Conservation (phyloP, 1,140 invertebrate species). For the Homalodisca vitripennis region DNA sequence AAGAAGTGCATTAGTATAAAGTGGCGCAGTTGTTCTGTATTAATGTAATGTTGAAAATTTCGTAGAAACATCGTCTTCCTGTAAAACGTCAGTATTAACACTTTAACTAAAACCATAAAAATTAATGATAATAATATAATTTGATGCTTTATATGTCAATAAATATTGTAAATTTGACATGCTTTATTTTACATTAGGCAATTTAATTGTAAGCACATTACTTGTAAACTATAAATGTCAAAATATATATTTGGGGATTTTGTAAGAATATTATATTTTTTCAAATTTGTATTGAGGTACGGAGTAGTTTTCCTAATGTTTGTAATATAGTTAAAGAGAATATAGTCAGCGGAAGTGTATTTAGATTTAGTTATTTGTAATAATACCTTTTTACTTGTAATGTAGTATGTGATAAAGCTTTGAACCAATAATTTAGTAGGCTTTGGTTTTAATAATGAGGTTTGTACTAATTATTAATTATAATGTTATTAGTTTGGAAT, state of each 20-base stretch:
- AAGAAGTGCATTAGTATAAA: no score
- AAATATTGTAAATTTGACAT: background rate
- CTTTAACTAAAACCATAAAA: background rate
- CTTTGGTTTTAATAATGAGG: no score
- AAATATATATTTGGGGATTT: background rate
- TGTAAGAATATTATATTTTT: constrained; percentile 13
- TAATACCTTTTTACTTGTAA: no score
- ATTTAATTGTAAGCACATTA: background rate
- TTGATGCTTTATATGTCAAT: background rate
- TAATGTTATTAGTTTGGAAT: no score
- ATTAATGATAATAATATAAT: background rate
- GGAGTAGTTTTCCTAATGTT: constrained; percentile 10
- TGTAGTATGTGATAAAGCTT: no score
- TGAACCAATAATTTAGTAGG: no score
- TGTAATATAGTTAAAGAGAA: constrained; percentile 5
- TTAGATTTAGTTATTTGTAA: no score
- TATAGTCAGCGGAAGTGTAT: constrained; percentile 25
- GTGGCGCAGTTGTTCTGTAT: no score
- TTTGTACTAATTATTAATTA: no score
- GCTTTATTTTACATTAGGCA: background rate
- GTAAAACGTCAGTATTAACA: background rate
- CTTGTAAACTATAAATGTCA: background rate
- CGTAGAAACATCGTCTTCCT: no score
- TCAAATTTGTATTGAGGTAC: constrained; percentile 18
- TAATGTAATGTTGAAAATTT: no score